Evolutionary conservation across 2,888 invertebrate genomes (phyloP).

Genomic region (Scrobipalpa costella): DNA sequence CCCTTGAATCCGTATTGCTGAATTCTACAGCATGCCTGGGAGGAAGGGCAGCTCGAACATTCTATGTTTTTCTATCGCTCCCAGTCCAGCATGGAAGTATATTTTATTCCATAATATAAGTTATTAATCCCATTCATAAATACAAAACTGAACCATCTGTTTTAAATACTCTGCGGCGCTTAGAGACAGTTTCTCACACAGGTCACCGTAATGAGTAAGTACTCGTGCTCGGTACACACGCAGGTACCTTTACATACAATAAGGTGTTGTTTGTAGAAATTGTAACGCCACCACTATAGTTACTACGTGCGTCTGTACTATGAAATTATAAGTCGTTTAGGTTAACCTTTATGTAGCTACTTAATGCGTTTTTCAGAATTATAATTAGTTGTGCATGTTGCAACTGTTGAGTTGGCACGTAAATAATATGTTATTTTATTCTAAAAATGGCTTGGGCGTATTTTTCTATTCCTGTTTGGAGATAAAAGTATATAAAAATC

Average conservation of each 20-base stretch:
- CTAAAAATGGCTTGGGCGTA: not conserved
- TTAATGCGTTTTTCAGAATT: slow-evolving; percentile 7
- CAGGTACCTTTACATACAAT: not conserved
- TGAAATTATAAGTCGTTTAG: slow-evolving; percentile 19
- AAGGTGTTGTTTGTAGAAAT: slow-evolving; percentile 10
- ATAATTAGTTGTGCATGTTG: not conserved
- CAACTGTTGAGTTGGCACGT: not conserved
- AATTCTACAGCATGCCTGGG: no score
- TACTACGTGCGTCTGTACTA: not conserved
- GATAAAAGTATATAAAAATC: no score
- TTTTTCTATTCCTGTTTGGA: not conserved
- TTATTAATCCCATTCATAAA: no score
- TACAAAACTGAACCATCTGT: not conserved
- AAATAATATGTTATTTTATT: not conserved
- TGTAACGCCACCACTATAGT: slow-evolving; percentile 15
- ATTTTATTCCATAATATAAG: no score
- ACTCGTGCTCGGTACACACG: not conserved
- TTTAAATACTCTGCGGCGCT: not conserved
- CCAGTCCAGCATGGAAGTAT: no score
- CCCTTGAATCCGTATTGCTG: no score
- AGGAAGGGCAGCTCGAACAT: no score
- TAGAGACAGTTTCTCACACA: slow-evolving; percentile 16
- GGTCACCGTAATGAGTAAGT: slow-evolving; percentile 10
- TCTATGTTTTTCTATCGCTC: no score
- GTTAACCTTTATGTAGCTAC: slow-evolving; percentile 6